A percentile compares a stretch with the other conserved stretches of the same genome.
Conservation (phyloP, 2,797 vertebrate genomes). For the Urocyon cinereoargenteus region DNA sequence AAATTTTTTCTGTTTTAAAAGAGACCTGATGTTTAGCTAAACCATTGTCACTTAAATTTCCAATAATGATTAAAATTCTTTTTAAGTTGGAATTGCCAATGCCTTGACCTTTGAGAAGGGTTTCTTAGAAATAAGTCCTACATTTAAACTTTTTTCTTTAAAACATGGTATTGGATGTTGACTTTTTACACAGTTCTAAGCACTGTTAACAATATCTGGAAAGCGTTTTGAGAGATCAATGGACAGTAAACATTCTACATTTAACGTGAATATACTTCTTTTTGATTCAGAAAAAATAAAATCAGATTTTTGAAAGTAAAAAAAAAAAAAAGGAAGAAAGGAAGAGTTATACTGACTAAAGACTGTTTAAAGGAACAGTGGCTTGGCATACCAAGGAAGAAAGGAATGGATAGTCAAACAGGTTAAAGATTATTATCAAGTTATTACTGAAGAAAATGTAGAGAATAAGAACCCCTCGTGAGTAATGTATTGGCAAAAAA, state of each 20-base stretch:
- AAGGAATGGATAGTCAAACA: neutral
- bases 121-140: slow-evolving; percentile 81
- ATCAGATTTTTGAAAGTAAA: slow-evolving; percentile 86
- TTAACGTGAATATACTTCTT: slow-evolving; percentile 85
- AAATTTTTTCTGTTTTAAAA: slow-evolving; percentile 80
- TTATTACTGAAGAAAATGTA: neutral
- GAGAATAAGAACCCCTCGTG: neutral
- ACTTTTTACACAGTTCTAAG: slow-evolving; percentile 84
- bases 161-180: slow-evolving; percentile 83
- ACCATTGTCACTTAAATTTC: slow-evolving; percentile 82
- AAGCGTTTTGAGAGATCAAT: slow-evolving; percentile 82
- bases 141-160: slow-evolving; percentile 85
- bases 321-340: neutral
- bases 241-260: slow-evolving; percentile 86
- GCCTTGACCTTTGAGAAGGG: slow-evolving; percentile 74
- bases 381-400: neutral
- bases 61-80: slow-evolving; percentile 81
- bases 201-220: slow-evolving; percentile 82
- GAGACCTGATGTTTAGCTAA: slow-evolving; percentile 81
- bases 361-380: neutral
- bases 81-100: slow-evolving; percentile 83
- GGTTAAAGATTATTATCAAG: neutral
- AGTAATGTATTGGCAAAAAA: neutral
- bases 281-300: slow-evolving; percentile 88
- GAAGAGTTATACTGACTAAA: neutral